phyloP scores from a whole-genome alignment of 2,113 vertebrate species.

The Syngnathus typhle region DNA sequence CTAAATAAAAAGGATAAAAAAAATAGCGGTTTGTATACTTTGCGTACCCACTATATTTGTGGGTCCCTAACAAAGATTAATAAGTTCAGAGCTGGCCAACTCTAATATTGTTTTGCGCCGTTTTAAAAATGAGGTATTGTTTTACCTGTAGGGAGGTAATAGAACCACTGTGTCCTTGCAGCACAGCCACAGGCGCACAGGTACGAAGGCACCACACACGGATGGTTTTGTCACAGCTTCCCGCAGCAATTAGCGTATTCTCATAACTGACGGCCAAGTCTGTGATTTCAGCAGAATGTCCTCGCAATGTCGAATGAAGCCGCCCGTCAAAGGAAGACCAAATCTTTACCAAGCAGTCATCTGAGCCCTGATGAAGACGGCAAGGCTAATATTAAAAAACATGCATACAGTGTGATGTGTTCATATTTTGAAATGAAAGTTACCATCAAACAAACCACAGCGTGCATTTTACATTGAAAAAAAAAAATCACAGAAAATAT shows the following conservation, averaged over 20 bases:
- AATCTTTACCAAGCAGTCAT: conserved; percentile 97
- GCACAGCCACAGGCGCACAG: conserved; percentile 90
- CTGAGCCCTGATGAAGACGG: conserved; percentile 78
- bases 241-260: conserved; percentile 93
- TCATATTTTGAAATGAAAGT: not conserved
- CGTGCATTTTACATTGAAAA: not conserved
- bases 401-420: not conserved
- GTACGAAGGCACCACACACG: conserved; percentile 96
- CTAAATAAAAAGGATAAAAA: too few relatives aligned
- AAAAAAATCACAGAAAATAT: not conserved
- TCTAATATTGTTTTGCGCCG: not conserved
- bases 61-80: not conserved
- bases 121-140: not conserved
- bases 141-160: conserved; percentile 95
- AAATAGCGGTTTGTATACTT: not conserved
- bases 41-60: not conserved
- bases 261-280: conserved; percentile 97
- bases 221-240: conserved; percentile 97
- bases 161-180: conserved; percentile 92
- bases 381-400: not conserved
- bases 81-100: not conserved
- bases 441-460: not conserved
- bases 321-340: conserved; percentile 95
- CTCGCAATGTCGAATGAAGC: conserved; percentile 86
- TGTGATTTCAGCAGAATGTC: conserved; percentile 95